phyloP scores from a whole-genome alignment of 2,113 vertebrate species.

The Phoenicopterus ruber region DNA sequence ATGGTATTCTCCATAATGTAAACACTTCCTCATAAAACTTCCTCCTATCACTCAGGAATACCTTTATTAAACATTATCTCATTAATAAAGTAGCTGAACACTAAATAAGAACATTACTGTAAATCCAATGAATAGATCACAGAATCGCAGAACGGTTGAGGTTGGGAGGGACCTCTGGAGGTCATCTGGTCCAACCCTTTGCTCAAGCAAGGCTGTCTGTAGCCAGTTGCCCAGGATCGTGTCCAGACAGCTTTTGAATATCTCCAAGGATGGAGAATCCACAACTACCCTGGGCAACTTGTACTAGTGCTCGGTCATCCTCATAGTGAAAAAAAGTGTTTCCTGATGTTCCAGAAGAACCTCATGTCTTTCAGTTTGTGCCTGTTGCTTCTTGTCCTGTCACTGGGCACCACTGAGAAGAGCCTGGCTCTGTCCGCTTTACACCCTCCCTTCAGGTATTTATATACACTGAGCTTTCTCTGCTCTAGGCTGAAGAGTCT shows the following conservation, averaged over 20 bases:
- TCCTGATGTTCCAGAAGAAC: neutral
- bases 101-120: neutral
- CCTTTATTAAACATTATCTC: neutral
- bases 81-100: neutral
- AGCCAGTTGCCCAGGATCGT: neutral
- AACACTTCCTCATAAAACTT: neutral
- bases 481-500: neutral
- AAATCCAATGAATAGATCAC: neutral
- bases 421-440: rapidly evolving
- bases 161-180: neutral
- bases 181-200: neutral
- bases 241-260: neutral
- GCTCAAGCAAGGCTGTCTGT: rapidly evolving
- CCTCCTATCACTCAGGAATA: neutral
- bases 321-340: neutral
- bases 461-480: neutral
- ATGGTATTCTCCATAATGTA: neutral
- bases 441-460: neutral
- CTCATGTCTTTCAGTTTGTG: neutral
- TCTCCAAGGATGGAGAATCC: neutral
- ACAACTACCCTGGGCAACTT: neutral
- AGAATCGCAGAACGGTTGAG: neutral
- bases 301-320: rapidly evolving
- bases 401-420: neutral
- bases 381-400: neutral